phyloP scores from a whole-genome alignment of 2,797 vertebrate species.

The Enteromius trimaculatus region DNA sequence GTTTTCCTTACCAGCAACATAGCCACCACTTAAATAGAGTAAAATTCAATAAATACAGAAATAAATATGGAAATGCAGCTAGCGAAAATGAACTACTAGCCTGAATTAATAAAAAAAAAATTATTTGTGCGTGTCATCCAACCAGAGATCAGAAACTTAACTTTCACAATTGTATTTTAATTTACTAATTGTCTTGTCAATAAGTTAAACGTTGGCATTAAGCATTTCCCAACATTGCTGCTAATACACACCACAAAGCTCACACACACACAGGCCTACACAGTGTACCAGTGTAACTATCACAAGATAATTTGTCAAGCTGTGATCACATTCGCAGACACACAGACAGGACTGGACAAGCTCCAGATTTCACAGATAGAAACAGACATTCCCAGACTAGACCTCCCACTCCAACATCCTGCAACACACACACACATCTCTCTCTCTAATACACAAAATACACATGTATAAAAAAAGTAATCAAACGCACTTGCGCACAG shows the following conservation, averaged over 20 bases:
- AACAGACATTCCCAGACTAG: constrained; percentile 63
- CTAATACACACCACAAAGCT: constrained; percentile 41
- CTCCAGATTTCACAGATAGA: constrained; percentile 64
- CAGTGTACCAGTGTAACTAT: constrained; percentile 48
- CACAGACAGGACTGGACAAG: constrained; percentile 63
- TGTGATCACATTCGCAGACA: constrained; percentile 63
- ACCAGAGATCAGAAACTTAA: neutral
- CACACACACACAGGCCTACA: constrained; percentile 31
- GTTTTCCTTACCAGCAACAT: neutral
- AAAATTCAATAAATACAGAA: neutral
- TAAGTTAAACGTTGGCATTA: neutral
- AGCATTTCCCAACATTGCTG: neutral
- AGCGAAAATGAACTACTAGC: too few relatives aligned
- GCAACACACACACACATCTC: constrained; percentile 35
- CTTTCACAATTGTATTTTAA: neutral
- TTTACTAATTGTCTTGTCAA: neutral
- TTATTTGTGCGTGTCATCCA: neutral
- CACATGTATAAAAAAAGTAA: constrained; percentile 25
- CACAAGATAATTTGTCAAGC: constrained; percentile 59
- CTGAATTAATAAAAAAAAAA: neutral
- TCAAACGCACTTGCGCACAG: constrained; percentile 21
- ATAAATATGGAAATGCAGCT: too few relatives aligned
- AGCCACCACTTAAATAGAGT: neutral
- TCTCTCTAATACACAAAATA: constrained; percentile 37
- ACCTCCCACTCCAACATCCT: constrained; percentile 46